Base-by-base conservation (phyloP, 2,888 invertebrate species). In the Sarcophaga rosellei region DNA sequence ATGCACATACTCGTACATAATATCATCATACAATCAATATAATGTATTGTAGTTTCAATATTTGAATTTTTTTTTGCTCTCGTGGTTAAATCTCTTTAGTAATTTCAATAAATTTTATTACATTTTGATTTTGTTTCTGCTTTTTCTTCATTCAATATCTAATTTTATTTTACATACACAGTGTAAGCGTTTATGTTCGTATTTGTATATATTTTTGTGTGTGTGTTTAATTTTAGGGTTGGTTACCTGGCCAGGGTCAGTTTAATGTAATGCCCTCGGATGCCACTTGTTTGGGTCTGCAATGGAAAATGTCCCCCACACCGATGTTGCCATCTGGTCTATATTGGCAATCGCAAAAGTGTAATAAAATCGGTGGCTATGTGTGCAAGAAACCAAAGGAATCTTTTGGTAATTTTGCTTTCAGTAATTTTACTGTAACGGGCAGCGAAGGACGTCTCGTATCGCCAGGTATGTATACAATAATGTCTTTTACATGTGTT, bases 301-400 rank as follows among this genome's bases (percentile, higher is more conserved):
- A 96, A 93, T 96, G 96, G 96, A 95, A 94, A 89, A 94, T 95
- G 21, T 95, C 96, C 0, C 95, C 95, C 0, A 94, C 95, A 0
- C 95, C 95, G 1, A 94, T 95, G 81, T 93, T 95, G 70, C 95
- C 96, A 0, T 96, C 96, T 87, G 96, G 96, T 0, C 91, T 96
- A 12, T 96, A 96, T 91, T 96, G 96, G 96, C 95, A 95, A 11
- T 93, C 95, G 0, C 95, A 95, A 88, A 94, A 94, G 88, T 96
- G 96, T 90, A 91, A 94, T 1, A 92, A 94, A 69, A 94, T 95
- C 4, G 96, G 96, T 0, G 96, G 96, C 0, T 96, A 96, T 90
- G 95, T 96, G 20, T 95, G 95, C 93, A 95, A 94, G 89, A 93
- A 94, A 25, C 92, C 93, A 81, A 91, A 91, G 10, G 90, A 91